Evolutionary conservation across 2,797 vertebrate genomes (phyloP).

Genomic region (Pitangus sulphuratus): DNA sequence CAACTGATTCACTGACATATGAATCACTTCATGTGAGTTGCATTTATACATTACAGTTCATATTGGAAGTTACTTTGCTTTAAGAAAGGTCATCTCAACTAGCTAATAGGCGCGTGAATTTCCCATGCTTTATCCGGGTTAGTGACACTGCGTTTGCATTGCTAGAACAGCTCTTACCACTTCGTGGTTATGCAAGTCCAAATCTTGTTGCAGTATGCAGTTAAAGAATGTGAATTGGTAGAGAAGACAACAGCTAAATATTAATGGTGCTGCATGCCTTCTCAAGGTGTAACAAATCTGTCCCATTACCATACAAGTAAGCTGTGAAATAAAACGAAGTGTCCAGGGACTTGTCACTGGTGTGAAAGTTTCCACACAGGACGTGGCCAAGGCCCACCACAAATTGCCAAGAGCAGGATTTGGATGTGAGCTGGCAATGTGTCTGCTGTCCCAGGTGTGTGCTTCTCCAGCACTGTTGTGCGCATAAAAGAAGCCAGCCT

Average conservation of each 20-base stretch:
- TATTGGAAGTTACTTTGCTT: not conserved
- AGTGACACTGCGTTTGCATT: not conserved
- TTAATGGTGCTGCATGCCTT: not conserved
- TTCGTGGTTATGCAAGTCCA: not conserved
- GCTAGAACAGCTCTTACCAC: not conserved
- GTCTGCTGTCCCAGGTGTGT: rapidly evolving
- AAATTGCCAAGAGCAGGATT: not conserved
- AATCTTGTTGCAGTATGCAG: not conserved
- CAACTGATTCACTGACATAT: not conserved
- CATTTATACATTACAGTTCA: not conserved
- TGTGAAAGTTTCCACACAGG: not conserved
- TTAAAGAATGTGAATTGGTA: not conserved
- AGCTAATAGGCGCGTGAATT: not conserved
- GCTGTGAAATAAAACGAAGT: not conserved
- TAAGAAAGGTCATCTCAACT: not conserved
- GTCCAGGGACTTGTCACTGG: not conserved
- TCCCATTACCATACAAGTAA: not conserved
- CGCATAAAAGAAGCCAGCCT: not conserved
- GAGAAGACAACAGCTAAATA: not conserved
- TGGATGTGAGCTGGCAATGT: not conserved
- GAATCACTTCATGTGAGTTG: not conserved
- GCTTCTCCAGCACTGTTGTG: not conserved
- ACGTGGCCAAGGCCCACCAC: not conserved
- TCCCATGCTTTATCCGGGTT: not conserved
- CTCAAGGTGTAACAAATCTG: not conserved